Conservation (phyloP, 2,888 invertebrate species). For the Resseliella maxima region DNA sequence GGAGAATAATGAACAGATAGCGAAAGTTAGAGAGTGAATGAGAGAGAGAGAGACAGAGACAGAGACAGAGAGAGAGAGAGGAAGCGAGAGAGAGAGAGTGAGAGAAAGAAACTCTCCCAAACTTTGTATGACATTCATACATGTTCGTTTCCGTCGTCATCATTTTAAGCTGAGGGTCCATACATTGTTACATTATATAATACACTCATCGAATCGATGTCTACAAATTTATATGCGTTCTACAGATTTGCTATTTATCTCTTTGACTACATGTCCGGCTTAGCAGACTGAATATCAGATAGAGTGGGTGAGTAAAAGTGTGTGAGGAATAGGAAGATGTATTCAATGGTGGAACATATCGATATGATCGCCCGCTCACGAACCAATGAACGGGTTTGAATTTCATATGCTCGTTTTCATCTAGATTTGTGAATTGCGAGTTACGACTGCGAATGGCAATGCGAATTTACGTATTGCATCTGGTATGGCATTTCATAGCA, state of each 20-base stretch:
- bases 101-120: background rate
- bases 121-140: slow-evolving; percentile 35
- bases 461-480: background rate
- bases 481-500: no score
- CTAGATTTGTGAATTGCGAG: background rate
- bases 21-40: no score
- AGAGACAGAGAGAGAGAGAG: no score
- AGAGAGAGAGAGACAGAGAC: no score
- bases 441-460: background rate
- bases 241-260: slow-evolving; percentile 55
- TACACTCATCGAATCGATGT: slow-evolving; percentile 54
- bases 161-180: background rate
- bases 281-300: background rate
- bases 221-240: slow-evolving; percentile 55
- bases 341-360: background rate
- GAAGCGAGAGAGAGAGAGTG: background rate
- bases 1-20: no score
- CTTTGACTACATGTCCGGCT: slow-evolving; percentile 37
- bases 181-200: slow-evolving; percentile 48
- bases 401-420: slow-evolving; percentile 26
- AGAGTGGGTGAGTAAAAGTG: background rate
- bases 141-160: slow-evolving; percentile 27
- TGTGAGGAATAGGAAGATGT: background rate
- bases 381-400: background rate
- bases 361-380: background rate